A percentile compares a stretch with the other conserved stretches of the same genome.
Conservation (phyloP, 2,797 vertebrate species). For the Gymnothorax javanicus region DNA sequence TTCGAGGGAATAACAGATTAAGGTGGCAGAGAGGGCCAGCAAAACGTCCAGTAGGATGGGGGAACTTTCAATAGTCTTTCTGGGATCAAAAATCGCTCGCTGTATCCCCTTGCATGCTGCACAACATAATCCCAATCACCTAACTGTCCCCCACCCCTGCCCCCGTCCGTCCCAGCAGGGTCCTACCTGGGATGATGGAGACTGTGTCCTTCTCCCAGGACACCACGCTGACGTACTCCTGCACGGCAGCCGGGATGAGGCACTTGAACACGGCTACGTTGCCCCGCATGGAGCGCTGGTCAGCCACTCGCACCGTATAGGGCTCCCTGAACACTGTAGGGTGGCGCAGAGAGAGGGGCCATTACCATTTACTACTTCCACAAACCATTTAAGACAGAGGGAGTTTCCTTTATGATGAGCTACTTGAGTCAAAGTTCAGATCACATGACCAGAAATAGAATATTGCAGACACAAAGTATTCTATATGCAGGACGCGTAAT, state of each 20-base stretch:
- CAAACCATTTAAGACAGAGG: background rate
- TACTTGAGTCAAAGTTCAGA: background rate
- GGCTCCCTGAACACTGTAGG: conserved; percentile 96
- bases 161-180: background rate
- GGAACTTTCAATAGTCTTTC: too few relatives aligned
- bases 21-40: too few relatives aligned
- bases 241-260: conserved; percentile 98
- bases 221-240: conserved; percentile 97
- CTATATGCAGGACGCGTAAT: background rate
- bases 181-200: conserved; percentile 92
- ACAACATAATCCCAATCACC: too few relatives aligned
- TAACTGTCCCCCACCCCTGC: background rate
- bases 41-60: too few relatives aligned
- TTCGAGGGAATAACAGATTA: too few relatives aligned
- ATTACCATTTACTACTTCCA: background rate
- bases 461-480: background rate
- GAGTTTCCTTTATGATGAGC: background rate
- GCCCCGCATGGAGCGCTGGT: conserved; percentile 99
- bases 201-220: conserved; percentile 99
- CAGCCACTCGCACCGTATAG: conserved; percentile 98
- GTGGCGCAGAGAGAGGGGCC: conserved; percentile 9
- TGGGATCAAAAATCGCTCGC: too few relatives aligned
- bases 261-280: conserved; percentile 99
- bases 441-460: background rate
- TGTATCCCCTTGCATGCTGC: too few relatives aligned